Evolutionary conservation across 2,113 vertebrate species (phyloP).

Genomic region (Potamarius usumacintae): DNA sequence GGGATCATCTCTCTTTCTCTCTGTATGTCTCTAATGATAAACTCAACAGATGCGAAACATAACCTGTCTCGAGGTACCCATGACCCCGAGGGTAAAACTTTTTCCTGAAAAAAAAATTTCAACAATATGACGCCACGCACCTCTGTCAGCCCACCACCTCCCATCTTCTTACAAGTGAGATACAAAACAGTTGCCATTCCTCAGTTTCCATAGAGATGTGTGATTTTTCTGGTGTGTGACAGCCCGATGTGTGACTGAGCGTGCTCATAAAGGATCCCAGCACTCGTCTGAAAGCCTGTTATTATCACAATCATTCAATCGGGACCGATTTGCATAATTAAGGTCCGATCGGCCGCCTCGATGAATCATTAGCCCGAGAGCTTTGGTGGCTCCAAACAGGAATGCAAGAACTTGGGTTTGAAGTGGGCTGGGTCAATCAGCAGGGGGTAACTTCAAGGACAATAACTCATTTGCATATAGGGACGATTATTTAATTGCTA

Average conservation of each 20-base stretch:
- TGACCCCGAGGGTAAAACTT: neutral
- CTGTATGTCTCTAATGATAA: neutral
- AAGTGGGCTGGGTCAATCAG: conserved; percentile 6
- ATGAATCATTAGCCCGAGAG: conserved; percentile 53
- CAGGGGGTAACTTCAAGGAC: neutral
- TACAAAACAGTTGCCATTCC: conserved; percentile 63
- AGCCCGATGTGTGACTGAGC: conserved; percentile 66
- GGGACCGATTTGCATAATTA: conserved; percentile 74
- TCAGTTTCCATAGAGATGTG: conserved; percentile 68
- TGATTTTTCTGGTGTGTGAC: conserved; percentile 66
- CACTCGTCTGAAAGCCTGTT: conserved; percentile 65
- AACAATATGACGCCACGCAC: conserved; percentile 30
- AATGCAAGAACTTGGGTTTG: neutral
- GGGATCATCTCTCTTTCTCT: neutral
- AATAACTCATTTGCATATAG: neutral
- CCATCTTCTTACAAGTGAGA: conserved; percentile 55
- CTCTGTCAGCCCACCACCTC: conserved; percentile 31
- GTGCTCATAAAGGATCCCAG: conserved; percentile 62
- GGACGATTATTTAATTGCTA: conserved; percentile 23
- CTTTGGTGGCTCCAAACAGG: conserved; percentile 27
- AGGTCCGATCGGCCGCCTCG: conserved; percentile 60
- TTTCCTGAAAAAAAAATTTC: neutral
- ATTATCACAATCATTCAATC: conserved; percentile 76
- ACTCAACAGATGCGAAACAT: neutral
- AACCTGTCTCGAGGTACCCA: conserved; percentile 23